These are phyloP conservation scores for Phoronis australis DNA, from an alignment of 2,888 invertebrate genomes.

Conservation along the genomic window DNA sequence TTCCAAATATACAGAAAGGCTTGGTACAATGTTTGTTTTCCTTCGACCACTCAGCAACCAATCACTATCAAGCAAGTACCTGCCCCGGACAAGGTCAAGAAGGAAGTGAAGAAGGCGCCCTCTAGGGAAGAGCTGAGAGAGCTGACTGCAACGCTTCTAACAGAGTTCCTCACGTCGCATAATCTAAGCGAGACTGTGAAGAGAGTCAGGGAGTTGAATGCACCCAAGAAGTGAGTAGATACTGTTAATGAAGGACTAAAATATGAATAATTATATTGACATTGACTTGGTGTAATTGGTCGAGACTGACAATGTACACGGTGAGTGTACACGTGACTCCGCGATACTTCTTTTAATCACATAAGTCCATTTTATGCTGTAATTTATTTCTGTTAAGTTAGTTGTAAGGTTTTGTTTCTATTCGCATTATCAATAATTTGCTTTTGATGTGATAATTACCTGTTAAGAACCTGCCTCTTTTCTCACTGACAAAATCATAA, in stretches of 20 bases:
- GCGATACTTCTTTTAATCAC: no score
- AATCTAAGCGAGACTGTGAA: constrained; percentile 59
- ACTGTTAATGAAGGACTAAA: no score
- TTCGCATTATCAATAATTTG: background rate
- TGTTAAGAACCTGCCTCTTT: no score
- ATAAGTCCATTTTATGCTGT: no score
- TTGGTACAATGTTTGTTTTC: no score
- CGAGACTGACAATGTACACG: no score
- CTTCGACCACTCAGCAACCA: constrained; percentile 64
- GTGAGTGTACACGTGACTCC: no score
- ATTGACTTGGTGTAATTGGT: no score
- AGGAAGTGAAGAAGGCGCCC: constrained; percentile 64
- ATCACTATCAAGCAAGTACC: constrained; percentile 69
- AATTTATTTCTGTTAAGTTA: background rate
- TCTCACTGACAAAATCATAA: no score
- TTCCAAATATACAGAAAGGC: no score
- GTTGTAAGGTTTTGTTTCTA: background rate
- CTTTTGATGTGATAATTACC: no score
- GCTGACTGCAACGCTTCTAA: background rate
- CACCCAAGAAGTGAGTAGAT: constrained; percentile 45
- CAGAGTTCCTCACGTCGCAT: background rate
- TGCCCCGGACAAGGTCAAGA: constrained; percentile 72
- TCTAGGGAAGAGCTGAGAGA: constrained; percentile 64
- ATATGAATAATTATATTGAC: no score
- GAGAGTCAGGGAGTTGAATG: constrained; percentile 53